Evolutionary conservation across 2,888 invertebrate species (phyloP).

Genomic region (Cheilosia urbana): DNA sequence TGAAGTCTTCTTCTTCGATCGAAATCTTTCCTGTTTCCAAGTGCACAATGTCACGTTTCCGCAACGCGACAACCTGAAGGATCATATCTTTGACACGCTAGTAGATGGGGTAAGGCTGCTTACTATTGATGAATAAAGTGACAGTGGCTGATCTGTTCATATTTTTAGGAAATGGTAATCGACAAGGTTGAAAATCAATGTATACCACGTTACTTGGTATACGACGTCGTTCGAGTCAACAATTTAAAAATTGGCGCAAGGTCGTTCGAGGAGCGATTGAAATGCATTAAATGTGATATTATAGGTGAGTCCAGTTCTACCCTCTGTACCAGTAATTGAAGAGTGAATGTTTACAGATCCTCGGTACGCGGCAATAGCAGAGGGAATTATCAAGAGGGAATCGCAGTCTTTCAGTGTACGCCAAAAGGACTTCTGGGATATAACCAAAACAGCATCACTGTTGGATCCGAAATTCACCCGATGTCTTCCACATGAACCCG

Average conservation of each 20-base stretch:
- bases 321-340: neutral
- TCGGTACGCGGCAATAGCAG: conserved; percentile 90
- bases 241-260: conserved; percentile 90
- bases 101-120: conserved; percentile 92
- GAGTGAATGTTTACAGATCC: conserved; percentile 79
- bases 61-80: conserved; percentile 88
- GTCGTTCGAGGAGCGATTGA: conserved; percentile 91
- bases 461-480: conserved; percentile 94
- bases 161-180: conserved; percentile 95
- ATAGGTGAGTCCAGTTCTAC: conserved; percentile 84
- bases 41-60: conserved; percentile 92
- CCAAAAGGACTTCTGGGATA: conserved; percentile 95
- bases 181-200: conserved; percentile 91
- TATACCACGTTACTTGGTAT: conserved; percentile 95
- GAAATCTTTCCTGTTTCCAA: conserved; percentile 96
- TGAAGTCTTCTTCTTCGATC: conserved; percentile 96
- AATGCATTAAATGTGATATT: conserved; percentile 90
- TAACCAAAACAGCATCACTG: conserved; percentile 88
- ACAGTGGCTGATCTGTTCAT: conserved; percentile 32
- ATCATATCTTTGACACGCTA: conserved; percentile 91
- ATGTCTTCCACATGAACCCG: conserved; percentile 95
- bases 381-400: conserved; percentile 89
- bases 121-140: too few relatives aligned
- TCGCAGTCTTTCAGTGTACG: conserved; percentile 96
- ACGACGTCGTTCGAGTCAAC: conserved; percentile 95